Evolutionary conservation across 1,140 invertebrate species (phyloP).

Genomic region (Drosophila oshimai): DNA sequence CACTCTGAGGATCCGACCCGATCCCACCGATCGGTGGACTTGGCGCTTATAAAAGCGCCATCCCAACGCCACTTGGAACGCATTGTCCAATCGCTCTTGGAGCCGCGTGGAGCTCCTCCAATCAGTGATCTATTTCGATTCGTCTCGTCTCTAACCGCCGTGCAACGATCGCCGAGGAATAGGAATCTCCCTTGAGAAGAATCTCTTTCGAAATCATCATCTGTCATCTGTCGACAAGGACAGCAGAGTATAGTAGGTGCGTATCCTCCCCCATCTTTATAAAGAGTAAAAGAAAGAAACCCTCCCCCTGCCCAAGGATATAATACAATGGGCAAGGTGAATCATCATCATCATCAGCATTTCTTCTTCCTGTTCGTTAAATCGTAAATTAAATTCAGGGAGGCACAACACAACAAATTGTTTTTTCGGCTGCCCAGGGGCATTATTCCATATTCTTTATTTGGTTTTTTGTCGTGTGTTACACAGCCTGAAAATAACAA

Average conservation of each 20-base stretch:
- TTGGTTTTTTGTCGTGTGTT: not conserved
- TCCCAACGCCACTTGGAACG: constrained; percentile 58
- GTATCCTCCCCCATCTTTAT: constrained; percentile 12
- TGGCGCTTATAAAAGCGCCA: constrained; percentile 62
- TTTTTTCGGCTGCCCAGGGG: not conserved
- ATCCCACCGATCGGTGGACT: too few species aligned
- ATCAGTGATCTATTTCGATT: constrained; percentile 54
- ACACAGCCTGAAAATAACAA: constrained; percentile 12
- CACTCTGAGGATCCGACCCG: not conserved
- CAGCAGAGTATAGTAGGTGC: constrained; percentile 45
- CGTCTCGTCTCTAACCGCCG: constrained; percentile 8
- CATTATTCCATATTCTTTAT: constrained; percentile 45
- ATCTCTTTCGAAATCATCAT: constrained; percentile 33
- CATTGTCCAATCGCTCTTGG: constrained; percentile 79
- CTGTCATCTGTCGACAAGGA: constrained; percentile 27
- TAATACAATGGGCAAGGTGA: constrained; percentile 31
- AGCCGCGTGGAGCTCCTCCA: constrained; percentile 78
- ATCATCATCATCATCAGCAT: not conserved
- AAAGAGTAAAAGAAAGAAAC: too few species aligned
- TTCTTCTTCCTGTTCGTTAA: constrained; percentile 39
- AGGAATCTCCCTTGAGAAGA: too few species aligned
- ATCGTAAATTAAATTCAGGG: constrained; percentile 16
- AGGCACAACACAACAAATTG: constrained; percentile 3
- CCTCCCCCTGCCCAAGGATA: constrained; percentile 23
- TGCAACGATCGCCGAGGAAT: constrained; percentile 30